Conservation (phyloP, 2,797 vertebrate species). For the Dicrostonyx torquatus region DNA sequence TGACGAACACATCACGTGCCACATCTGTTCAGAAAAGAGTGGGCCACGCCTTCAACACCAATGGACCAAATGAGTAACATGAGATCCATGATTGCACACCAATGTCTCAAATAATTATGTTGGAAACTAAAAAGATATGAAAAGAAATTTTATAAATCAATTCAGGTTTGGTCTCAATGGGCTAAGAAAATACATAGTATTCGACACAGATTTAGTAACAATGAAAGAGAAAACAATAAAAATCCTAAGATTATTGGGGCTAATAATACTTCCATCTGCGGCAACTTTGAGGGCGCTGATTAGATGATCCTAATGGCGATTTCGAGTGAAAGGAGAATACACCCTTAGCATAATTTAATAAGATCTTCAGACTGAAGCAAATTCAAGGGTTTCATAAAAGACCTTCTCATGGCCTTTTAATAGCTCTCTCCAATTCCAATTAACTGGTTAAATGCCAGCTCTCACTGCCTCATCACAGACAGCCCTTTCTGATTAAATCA, state of each 20-base stretch:
- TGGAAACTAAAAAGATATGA: conserved; percentile 27
- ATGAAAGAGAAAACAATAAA: conserved; percentile 41
- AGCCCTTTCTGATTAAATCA: conserved; percentile 62
- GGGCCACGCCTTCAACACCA: conserved; percentile 61
- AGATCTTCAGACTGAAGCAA: conserved; percentile 77
- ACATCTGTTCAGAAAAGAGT: conserved; percentile 28
- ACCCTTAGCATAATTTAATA: conserved; percentile 80
- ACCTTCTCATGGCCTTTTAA: conserved; percentile 79
- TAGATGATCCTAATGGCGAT: conserved; percentile 81
- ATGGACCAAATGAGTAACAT: conserved; percentile 54
- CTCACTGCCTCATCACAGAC: conserved; percentile 52
- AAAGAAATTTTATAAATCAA: conserved; percentile 42
- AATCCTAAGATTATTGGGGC: conserved; percentile 59
- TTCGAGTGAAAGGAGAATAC: conserved; percentile 80
- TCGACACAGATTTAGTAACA: conserved; percentile 43
- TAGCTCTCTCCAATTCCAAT: conserved; percentile 82
- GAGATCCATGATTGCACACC: conserved; percentile 37
- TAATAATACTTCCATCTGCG: conserved; percentile 76
- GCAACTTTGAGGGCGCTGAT: conserved; percentile 80
- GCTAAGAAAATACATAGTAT: conserved; percentile 54
- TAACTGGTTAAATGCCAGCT: conserved; percentile 82
- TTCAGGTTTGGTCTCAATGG: conserved; percentile 7
- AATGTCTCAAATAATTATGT: neutral
- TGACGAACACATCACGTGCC: conserved; percentile 52
- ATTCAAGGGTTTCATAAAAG: conserved; percentile 80